Evolutionary conservation across 1,140 invertebrate species (phyloP).

Genomic region (Pseudobourletiella spinata): DNA sequence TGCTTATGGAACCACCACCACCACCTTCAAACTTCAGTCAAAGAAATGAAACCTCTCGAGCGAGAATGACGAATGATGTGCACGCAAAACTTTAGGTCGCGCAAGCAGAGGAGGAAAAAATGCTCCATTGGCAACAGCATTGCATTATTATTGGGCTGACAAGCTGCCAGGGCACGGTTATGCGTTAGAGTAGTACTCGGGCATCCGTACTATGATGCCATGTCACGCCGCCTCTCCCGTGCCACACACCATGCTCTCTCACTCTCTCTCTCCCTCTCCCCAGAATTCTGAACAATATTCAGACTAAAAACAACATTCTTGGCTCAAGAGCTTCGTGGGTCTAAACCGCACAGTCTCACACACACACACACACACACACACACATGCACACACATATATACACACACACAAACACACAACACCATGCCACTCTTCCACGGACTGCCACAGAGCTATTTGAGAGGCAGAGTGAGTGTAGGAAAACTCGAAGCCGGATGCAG

Average conservation of each 20-base stretch:
- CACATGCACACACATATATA: too few species aligned
- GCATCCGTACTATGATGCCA: not conserved
- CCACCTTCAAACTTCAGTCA: conserved; percentile 30
- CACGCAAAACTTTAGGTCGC: conserved; percentile 28
- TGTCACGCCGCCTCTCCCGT: too few species aligned
- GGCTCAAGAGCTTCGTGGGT: too few species aligned
- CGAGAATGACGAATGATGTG: conserved; percentile 29
- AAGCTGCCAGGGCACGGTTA: not conserved
- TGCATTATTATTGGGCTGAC: conserved; percentile 5
- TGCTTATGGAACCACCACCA: conserved; percentile 2
- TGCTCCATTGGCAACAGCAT: not conserved
- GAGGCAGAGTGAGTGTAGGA: too few species aligned
- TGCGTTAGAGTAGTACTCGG: not conserved
- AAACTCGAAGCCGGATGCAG: too few species aligned
- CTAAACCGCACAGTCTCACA: too few species aligned
- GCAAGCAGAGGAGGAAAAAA: conserved; percentile 8
- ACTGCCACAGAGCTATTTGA: too few species aligned
- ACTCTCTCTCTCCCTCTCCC: too few species aligned
- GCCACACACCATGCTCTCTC: too few species aligned
- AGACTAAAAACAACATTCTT: not conserved
- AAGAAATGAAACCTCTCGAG: conserved; percentile 30
- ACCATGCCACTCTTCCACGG: too few species aligned
- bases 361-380: too few species aligned
- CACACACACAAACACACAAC: too few species aligned
- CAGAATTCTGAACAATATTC: not conserved